Conservation (phyloP, 1,140 invertebrate species). For the Galleria mellonella region DNA sequence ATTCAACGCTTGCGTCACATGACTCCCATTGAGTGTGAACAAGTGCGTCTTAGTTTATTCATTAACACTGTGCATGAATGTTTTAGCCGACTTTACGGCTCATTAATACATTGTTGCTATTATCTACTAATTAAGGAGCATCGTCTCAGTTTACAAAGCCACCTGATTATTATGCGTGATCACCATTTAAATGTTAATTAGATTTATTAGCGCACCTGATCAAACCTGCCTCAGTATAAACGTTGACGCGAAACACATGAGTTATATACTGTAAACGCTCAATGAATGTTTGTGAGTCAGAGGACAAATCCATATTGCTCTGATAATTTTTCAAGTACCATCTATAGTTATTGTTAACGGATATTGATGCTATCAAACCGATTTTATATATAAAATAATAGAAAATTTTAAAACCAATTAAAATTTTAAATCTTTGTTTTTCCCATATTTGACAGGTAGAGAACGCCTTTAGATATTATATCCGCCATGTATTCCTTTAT, state of each 20-base stretch:
- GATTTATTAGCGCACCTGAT: conserved; percentile 61
- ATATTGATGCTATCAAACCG: not conserved
- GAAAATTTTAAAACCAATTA: too few species aligned
- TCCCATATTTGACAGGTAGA: too few species aligned
- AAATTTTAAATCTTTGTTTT: too few species aligned
- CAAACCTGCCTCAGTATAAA: conserved; percentile 31
- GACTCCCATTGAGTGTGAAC: conserved; percentile 28
- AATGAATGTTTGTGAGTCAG: conserved; percentile 16
- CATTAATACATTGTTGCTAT: conserved; percentile 50
- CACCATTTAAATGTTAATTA: conserved; percentile 72
- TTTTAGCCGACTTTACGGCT: conserved; percentile 41
- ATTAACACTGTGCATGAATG: conserved; percentile 23
- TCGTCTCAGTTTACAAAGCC: conserved; percentile 52
- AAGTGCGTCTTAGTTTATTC: conserved; percentile 38
- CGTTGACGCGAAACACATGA: conserved; percentile 22
- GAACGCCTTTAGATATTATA: too few species aligned
- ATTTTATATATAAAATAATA: not conserved
- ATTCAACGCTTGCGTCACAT: conserved; percentile 28
- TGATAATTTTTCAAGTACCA: conserved; percentile 17
- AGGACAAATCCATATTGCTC: conserved; percentile 2
- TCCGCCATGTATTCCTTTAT: too few species aligned
- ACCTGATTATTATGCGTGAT: conserved; percentile 68
- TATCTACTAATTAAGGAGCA: conserved; percentile 60
- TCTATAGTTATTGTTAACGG: too few species aligned
- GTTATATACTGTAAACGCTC: conserved; percentile 11